Conservation (phyloP, 2,888 invertebrate genomes). For the Cheilosia scutellata region DNA sequence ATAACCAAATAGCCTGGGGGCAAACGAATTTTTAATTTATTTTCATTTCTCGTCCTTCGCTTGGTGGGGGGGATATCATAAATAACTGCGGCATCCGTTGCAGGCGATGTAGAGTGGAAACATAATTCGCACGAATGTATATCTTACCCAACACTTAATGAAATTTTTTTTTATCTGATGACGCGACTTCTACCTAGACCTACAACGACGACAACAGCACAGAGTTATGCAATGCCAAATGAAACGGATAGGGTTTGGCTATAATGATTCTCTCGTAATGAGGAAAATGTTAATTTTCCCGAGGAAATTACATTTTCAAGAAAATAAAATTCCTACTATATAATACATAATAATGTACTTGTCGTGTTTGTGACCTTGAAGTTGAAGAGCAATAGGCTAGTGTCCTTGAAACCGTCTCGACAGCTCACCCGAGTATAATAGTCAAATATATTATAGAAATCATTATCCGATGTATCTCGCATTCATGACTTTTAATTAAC, state of each 20-base stretch:
- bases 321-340: not conserved
- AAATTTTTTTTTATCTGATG: constrained; percentile 50
- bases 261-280: constrained; percentile 54
- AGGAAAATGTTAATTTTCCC: constrained; percentile 63
- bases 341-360: not conserved
- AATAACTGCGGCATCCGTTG: constrained; percentile 46
- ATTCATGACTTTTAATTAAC: constrained; percentile 37
- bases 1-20: not conserved
- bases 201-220: not conserved
- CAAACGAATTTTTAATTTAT: constrained; percentile 37
- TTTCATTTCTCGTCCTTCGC: constrained; percentile 22
- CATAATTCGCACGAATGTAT: constrained; percentile 16
- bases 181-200: not conserved
- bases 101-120: constrained; percentile 13
- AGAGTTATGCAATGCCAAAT: not conserved
- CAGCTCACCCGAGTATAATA: not conserved
- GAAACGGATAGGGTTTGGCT: constrained; percentile 10
- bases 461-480: not conserved
- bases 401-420: not conserved
- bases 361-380: not conserved
- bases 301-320: constrained; percentile 58
- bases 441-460: not conserved
- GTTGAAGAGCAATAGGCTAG: too few relatives aligned
- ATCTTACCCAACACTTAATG: constrained; percentile 39
- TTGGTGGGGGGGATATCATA: constrained; percentile 6